A percentile compares a stretch with the other conserved stretches of the same genome.
These are phyloP conservation scores for Buathra laborator DNA, from an alignment of 2,888 invertebrate genomes.

Conservation along the genomic window DNA sequence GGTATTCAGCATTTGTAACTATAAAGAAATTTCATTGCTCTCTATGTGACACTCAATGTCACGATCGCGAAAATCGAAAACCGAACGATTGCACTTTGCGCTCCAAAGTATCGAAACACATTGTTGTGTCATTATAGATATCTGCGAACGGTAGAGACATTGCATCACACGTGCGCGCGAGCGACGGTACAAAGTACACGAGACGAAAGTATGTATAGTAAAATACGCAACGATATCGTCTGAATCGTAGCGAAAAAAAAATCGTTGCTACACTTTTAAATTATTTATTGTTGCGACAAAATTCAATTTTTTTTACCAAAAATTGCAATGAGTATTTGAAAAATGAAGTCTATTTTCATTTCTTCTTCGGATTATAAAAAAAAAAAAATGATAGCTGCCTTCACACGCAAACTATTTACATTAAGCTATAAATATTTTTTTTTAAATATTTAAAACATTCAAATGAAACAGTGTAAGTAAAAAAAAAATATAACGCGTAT, in stretches of 20 bases:
- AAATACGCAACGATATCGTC: neutral
- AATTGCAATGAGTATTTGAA: neutral
- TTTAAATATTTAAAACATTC: neutral
- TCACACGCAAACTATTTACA: neutral
- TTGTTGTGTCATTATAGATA: conserved; percentile 40
- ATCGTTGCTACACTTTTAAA: conserved; percentile 4
- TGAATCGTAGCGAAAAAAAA: neutral
- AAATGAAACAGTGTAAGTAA: neutral
- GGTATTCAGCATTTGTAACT: neutral
- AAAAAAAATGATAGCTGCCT: neutral
- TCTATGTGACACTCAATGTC: conserved; percentile 44
- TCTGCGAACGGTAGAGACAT: conserved; percentile 30
- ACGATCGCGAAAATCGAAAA: conserved; percentile 30
- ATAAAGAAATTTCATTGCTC: neutral
- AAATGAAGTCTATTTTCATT: neutral
- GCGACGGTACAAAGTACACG: conserved; percentile 59
- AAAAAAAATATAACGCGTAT: conserved; percentile 10
- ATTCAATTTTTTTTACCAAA: neutral
- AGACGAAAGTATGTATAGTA: neutral
- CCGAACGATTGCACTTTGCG: conserved; percentile 39
- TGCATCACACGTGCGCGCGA: conserved; percentile 65
- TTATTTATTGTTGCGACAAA: conserved; percentile 11
- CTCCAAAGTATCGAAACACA: conserved; percentile 55
- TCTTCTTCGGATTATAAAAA: conserved; percentile 8
- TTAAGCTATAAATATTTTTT: too few species aligned